These are phyloP conservation scores for Oophaga sylvatica DNA, from an alignment of 2,797 vertebrate genomes.

Conservation along the genomic window DNA sequence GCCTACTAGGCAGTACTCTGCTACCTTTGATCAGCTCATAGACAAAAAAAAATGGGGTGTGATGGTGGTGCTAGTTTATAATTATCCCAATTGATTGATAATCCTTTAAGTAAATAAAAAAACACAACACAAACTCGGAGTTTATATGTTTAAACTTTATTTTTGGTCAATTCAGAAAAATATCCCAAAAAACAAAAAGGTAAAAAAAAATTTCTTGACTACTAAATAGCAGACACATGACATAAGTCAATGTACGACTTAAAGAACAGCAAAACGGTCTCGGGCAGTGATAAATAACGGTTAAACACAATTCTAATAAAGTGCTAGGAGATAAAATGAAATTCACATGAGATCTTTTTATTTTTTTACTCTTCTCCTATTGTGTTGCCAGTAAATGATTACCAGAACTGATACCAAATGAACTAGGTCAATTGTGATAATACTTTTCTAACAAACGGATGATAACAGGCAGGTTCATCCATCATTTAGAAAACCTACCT, in stretches of 20 bases:
- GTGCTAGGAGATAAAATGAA: constrained; percentile 9
- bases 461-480: constrained; percentile 20
- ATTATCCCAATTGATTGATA: no score
- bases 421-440: constrained; percentile 37
- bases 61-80: no score
- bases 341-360: neutral
- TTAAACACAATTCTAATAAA: constrained; percentile 33
- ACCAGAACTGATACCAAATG: constrained; percentile 11
- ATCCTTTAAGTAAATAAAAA: neutral
- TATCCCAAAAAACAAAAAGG: neutral
- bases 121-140: neutral
- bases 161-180: neutral
- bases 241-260: neutral
- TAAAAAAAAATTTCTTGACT: neutral
- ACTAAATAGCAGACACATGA: neutral
- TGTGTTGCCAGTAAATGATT: constrained; percentile 45
- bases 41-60: no score
- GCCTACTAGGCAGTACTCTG: no score
- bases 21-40: no score
- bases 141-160: neutral
- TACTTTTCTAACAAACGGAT: constrained; percentile 34
- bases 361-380: neutral
- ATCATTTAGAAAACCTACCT: neutral
- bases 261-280: neutral
- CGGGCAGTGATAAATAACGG: constrained; percentile 31